Evolutionary conservation across 2,888 invertebrate genomes (phyloP), one percentile per base, ranked within the genome.

Genomic region (Pimpla rufipes): DNA sequence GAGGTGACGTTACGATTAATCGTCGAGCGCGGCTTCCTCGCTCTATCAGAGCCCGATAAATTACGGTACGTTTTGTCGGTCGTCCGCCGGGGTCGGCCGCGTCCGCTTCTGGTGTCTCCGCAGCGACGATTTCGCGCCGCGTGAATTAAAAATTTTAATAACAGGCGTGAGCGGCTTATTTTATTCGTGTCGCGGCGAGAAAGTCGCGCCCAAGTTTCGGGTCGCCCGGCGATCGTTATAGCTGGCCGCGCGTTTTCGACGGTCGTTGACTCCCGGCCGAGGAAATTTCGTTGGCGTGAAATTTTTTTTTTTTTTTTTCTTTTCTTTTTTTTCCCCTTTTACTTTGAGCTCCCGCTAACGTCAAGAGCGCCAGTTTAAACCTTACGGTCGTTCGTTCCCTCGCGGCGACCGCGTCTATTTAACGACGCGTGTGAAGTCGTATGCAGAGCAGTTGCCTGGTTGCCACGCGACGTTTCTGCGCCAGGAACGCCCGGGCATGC

Each of bases 31-130:
- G 23, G 23, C 16, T 68, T 50, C n/a, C 40, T 68, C 40, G 21
- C 11, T n/a, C n/a, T 50, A 62, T 68, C 66, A 11, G 59, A 11
- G 55, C 55, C 62, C 57, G 70, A 82, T 74, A 70, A 76, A 77
- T 73, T 68, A 52, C 37, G 59, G 45, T n/a, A n/a, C 23, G 64
- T 74, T 79, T 68, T 45, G 79, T 35, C 67, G 76, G 67, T 50
- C 81, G 77, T 77, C 78, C 59, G 64, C 29, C 59, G 64, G 79
- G 76, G 21, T 77, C 68, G 77, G 4, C 68, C 7, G 29, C 3
- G 8, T 29, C 40, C 23, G 7, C 16, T 64, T 37, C 37, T 52
- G 47, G 35, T 23, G 50, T 16, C 42, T 50, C 47, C 16, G 37
- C 55, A n/a, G 10, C n/a, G 21, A 23, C n/a, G n/a, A 40, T 0